Base-by-base conservation (phyloP, 1,140 invertebrate species). In the Hestina assimilis region DNA sequence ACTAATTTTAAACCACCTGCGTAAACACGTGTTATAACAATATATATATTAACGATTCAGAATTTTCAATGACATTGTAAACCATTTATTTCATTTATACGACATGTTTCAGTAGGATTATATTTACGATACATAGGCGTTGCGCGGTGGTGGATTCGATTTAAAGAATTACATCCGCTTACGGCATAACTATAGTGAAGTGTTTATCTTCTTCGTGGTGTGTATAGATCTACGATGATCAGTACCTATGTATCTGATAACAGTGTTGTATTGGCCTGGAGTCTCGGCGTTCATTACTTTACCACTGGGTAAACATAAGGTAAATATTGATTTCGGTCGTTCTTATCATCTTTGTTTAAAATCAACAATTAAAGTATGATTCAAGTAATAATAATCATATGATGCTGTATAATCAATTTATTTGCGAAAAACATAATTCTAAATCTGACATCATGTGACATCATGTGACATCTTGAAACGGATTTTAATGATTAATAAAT, bases 1-100 rank as follows among this genome's bases (percentile, higher is more conserved):
- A 42, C 14, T 24, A 11, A 24, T 24, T 17, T 43, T 8, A 21
- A 33, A 17, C 43, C 65, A 69, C 63, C 66, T 69, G 66, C 53
- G 63, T 45, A 69, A 42, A 69, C 59, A 66, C 51, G 51, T 45
- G 54, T 47, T 43, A 51, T 41, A 55, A 59, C 59, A 62, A 61
- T 62, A 59, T 42, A 61, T 26, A 51, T 65, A 65, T 65, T 69
- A 69, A 63, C 41, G 35, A 55, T 59, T 67, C 28, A 57, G 42
- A 47, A 56, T 59, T 52, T 61, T 65, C 59, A 65, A 53, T 65
- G 54, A 53, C 45, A 67, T 23, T 33, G 26, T 52, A 24, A 40
- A 51, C 15, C 31, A 19, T 6, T 62, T 41, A 62, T 62, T 51
- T 35, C 38, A 35, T 48, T 24, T 56, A 35, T 19, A 51, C 53